Conservation (phyloP, 30 jellyfish, hydroid and myxozoan genomes). For the Aurelia aurita region DNA sequence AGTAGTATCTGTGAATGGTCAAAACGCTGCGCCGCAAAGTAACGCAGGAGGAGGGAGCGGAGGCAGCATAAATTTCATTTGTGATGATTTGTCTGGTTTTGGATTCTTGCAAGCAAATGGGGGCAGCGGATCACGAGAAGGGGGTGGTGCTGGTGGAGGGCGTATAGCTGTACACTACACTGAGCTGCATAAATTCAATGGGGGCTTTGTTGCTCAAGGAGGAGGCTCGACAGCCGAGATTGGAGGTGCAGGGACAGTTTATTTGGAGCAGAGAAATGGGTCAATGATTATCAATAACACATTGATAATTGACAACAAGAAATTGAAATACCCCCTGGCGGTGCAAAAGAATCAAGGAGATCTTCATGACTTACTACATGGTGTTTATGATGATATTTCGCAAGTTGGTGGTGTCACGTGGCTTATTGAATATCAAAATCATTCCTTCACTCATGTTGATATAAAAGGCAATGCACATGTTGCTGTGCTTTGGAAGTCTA, state of each 20-base stretch:
- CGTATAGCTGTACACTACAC: conserved; percentile 43
- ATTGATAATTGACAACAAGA: conserved; percentile 28
- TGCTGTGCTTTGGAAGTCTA: conserved; percentile 61
- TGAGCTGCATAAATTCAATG: conserved; percentile 45
- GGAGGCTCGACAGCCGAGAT: conserved; percentile 50
- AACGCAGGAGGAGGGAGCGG: conserved; percentile 72
- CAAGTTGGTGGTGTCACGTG: conserved; percentile 68
- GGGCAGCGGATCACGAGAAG: conserved; percentile 49
- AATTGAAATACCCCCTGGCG: conserved; percentile 40
- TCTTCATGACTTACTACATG: conserved; percentile 48
- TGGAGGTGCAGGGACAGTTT: conserved; percentile 76
- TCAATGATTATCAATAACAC: conserved; percentile 38
- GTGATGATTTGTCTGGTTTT: conserved; percentile 66
- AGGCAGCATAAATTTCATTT: conserved; percentile 44
- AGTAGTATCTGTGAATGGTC: conserved; percentile 52
- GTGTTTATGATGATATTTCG: conserved; percentile 48
- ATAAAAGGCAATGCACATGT: conserved; percentile 62
- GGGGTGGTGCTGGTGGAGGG: conserved; percentile 84
- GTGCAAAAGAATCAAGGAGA: conserved; percentile 37
- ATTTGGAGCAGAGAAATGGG: conserved; percentile 63
- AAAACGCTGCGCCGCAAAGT: conserved; percentile 56
- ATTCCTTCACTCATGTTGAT: conserved; percentile 62
- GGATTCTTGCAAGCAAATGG: conserved; percentile 63
- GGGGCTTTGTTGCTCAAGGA: conserved; percentile 53
- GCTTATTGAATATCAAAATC: conserved; percentile 67